Evolutionary conservation across 2,113 vertebrate species (phyloP).

Genomic region (Lepus americanus): DNA sequence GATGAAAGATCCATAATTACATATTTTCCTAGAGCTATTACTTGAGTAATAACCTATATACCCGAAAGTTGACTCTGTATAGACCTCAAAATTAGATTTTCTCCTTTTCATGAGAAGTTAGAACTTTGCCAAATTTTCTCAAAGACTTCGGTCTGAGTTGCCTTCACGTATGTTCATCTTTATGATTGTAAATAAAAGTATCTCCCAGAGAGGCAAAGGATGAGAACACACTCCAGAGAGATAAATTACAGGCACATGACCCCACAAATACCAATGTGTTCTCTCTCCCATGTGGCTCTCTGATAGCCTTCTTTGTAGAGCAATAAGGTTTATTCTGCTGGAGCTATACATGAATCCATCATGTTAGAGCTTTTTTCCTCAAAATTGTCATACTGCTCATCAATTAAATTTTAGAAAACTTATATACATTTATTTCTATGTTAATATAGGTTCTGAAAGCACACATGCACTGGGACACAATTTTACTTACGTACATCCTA

Average conservation of each 20-base stretch:
- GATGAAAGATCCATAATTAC: neutral
- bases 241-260: neutral
- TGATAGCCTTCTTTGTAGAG: neutral
- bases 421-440: neutral
- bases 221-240: neutral
- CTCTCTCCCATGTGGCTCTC: neutral
- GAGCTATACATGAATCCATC: neutral
- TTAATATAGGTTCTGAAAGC: neutral
- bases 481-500: neutral
- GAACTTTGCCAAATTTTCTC: neutral
- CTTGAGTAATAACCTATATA: neutral
- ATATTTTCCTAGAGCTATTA: neutral
- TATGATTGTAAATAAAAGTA: neutral
- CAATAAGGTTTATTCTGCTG: neutral
- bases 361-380: neutral
- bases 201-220: neutral
- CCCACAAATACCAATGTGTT: neutral
- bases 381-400: neutral
- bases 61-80: neutral
- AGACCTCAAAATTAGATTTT: neutral
- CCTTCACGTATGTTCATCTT: neutral
- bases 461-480: neutral
- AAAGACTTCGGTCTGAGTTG: neutral
- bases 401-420: neutral
- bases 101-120: neutral